phyloP scores from a whole-genome alignment of 2,888 invertebrate genomes.

The Rhimphoctona megacephalus region DNA sequence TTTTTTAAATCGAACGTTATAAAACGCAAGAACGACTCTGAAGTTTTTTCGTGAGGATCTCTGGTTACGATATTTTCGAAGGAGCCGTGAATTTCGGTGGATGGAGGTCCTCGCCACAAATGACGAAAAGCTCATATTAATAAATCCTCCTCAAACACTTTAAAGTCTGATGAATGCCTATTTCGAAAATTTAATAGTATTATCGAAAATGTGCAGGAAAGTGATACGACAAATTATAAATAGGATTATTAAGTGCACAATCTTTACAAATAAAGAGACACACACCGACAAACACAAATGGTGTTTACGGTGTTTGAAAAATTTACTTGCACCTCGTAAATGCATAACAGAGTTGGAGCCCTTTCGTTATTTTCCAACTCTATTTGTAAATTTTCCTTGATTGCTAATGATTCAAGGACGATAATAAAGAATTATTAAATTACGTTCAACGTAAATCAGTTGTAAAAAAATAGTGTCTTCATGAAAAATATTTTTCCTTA shows the following conservation, averaged over 20 bases:
- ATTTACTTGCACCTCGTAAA: constrained; percentile 10
- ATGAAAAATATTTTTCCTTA: constrained; percentile 14
- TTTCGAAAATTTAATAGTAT: constrained; percentile 5
- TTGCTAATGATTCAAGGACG: background rate
- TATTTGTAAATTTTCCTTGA: background rate
- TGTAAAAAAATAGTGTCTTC: background rate
- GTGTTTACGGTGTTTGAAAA: background rate
- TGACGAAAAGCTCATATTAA: background rate
- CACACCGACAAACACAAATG: background rate
- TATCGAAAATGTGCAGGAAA: constrained; percentile 14
- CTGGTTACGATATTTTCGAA: constrained; percentile 13
- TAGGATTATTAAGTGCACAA: constrained; percentile 62
- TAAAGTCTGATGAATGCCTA: constrained; percentile 26
- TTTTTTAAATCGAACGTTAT: background rate
- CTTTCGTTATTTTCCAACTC: constrained; percentile 4
- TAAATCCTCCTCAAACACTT: constrained; percentile 1
- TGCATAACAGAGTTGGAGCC: constrained; percentile 3
- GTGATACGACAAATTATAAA: constrained; percentile 49
- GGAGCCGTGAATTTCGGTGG: background rate
- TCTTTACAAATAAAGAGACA: constrained; percentile 32
- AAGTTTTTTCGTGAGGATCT: background rate
- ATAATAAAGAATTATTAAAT: background rate
- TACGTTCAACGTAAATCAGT: background rate
- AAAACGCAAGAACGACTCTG: background rate
- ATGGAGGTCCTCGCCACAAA: background rate